Base-by-base conservation (phyloP, 2,888 invertebrate genomes). In the Caenorhabditis sp. region DNA sequence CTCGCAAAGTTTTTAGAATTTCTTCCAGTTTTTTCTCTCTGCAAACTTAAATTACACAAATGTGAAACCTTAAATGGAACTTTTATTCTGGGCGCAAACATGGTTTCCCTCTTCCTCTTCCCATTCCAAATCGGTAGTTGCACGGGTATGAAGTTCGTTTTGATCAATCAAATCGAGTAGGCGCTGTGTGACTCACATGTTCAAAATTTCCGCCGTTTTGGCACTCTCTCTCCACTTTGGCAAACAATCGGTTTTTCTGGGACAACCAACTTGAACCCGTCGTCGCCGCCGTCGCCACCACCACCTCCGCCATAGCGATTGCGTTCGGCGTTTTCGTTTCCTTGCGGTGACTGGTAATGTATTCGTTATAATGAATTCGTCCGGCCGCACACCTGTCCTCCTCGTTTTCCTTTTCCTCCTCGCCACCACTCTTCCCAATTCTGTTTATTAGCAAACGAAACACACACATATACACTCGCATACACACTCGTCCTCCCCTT, bases 361-460 rank as follows among this genome's bases (percentile, higher is more conserved):
- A 74, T 74, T 74, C 65, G 51, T 74, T 65, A 67, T 74, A 74
- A 74, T 74, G 44, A 74, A 72, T 72, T 72, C 55, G 55, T 26
- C 62, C n/a, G 51, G 50, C 64, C 74, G 74, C 65, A 74, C 74
- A 74, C 74, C 74, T 74, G 74, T 74, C 74, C 72, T 65, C 72
- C 58, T 71, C 71, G 40, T n/a, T n/a, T n/a, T n/a, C n/a, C n/a
- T n/a, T n/a, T n/a, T n/a, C 32, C 9, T 56, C 62, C 56, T 50
- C 47, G 18, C 58, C 74, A 24, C 44, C 74, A 26, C 72, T 37
- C 44, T 50, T 67, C 65, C 65, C 72, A 74, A 67, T 74, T 74
- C 74, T 74, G 60, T 74, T 74, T 74, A 74, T 74, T 74, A 74
- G 74, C 72, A 72, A 72, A 65, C 72, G 65, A 72, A 64, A 72